Evolutionary conservation across 2,797 vertebrate species (phyloP).

Genomic region (Pogoniulus pusillus): DNA sequence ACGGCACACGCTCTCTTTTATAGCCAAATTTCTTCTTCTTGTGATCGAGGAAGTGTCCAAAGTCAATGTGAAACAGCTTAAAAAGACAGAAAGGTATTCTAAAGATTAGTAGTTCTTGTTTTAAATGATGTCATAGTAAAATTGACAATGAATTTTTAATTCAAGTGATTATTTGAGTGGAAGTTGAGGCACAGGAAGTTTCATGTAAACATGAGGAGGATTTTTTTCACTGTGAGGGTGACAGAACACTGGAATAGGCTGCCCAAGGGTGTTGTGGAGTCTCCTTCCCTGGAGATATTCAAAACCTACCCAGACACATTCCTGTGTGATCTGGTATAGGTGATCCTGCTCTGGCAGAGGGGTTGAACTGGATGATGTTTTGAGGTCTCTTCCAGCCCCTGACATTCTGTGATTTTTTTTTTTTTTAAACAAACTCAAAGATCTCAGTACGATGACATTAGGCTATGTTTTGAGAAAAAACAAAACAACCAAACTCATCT

Average conservation of each 20-base stretch:
- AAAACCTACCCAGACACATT: too few species aligned
- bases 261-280: too few species aligned
- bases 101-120: not conserved
- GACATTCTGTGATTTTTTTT: not conserved
- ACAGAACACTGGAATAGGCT: too few species aligned
- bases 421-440: not conserved
- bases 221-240: too few species aligned
- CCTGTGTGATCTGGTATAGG: too few species aligned
- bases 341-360: too few species aligned
- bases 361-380: too few species aligned
- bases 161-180: not conserved
- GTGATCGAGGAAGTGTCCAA: conserved; percentile 85
- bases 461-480: not conserved
- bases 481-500: conserved; percentile 36
- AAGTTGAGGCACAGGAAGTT: too few species aligned
- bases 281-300: too few species aligned
- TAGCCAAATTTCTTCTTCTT: conserved; percentile 88
- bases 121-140: not conserved
- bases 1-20: conserved; percentile 84
- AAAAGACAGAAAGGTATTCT: conserved; percentile 48
- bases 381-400: too few species aligned
- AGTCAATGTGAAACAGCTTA: conserved; percentile 87
- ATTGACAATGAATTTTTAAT: not conserved
- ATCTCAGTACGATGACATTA: not conserved
- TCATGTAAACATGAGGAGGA: too few species aligned